Percentiles rank a stretch among this genome's conserved stretches.
Evolutionary conservation across 2,797 vertebrate species (phyloP).

Genomic region (Dermochelys coriacea): DNA sequence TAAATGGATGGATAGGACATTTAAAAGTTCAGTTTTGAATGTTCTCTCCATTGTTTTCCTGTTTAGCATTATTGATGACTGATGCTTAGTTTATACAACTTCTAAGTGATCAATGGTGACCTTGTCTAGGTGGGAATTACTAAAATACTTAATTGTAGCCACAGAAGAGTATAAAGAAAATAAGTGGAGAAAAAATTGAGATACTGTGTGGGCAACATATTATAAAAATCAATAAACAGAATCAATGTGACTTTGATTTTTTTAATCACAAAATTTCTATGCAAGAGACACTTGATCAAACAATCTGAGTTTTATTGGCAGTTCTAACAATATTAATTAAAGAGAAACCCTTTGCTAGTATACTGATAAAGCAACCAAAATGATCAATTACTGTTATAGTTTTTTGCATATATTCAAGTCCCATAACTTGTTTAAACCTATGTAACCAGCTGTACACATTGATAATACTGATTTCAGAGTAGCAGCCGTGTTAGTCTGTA

Average conservation of each 20-base stretch:
- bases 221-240: conserved; percentile 81
- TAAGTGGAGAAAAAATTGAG: conserved; percentile 80
- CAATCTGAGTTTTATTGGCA: conserved; percentile 80
- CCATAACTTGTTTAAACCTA: background rate
- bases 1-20: background rate
- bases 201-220: conserved; percentile 77
- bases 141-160: conserved; percentile 80
- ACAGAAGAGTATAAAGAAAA: conserved; percentile 78
- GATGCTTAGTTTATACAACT: conserved; percentile 28
- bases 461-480: no score
- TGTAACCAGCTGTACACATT: background rate
- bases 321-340: conserved; percentile 90
- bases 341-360: conserved; percentile 84
- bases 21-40: background rate
- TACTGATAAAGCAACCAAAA: conserved; percentile 81
- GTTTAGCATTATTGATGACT: conserved; percentile 30
- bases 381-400: conserved; percentile 75
- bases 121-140: conserved; percentile 78
- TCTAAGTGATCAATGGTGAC: conserved; percentile 83
- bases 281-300: conserved; percentile 86
- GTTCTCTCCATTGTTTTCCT: background rate
- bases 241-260: conserved; percentile 85
- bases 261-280: conserved; percentile 85
- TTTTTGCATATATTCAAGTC: conserved; percentile 2
- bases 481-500: no score